Evolutionary conservation across 2,888 invertebrate genomes (phyloP).

Genomic region (Tiliacea aurago): DNA sequence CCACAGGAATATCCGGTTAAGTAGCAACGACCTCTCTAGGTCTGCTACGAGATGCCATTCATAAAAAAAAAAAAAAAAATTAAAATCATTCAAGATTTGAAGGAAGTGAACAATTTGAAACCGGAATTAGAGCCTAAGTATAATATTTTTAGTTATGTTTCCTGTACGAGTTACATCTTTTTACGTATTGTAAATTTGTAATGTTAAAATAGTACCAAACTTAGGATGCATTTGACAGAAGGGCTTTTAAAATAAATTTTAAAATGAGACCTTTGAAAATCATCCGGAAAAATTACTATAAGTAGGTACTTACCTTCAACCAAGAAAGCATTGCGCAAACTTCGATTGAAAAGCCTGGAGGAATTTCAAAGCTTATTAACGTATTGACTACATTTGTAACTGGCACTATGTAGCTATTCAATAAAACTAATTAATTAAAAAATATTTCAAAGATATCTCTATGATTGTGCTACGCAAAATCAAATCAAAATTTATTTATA

Average conservation of each 20-base stretch:
- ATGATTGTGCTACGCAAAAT: slow-evolving; percentile 20
- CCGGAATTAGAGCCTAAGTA: not conserved
- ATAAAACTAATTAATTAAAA: slow-evolving; percentile 17
- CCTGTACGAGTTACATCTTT: not conserved
- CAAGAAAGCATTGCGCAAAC: not conserved
- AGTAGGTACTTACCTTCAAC: not conserved
- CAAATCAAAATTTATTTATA: too few relatives aligned
- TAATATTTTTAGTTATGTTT: not conserved
- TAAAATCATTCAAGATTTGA: too few relatives aligned
- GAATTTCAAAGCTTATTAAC: not conserved
- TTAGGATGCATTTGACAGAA: not conserved
- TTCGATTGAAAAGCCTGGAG: not conserved
- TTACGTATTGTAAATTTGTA: too few relatives aligned
- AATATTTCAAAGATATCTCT: slow-evolving; percentile 5
- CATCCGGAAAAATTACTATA: not conserved
- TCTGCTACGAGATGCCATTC: too few relatives aligned
- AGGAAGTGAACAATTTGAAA: not conserved
- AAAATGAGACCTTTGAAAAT: not conserved
- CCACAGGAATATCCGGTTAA: too few relatives aligned
- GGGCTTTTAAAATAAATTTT: not conserved
- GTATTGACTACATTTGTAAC: not conserved
- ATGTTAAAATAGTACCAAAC: too few relatives aligned
- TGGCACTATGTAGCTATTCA: not conserved
- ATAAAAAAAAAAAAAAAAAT: too few relatives aligned
- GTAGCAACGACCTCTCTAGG: too few relatives aligned